Conservation (phyloP, 23 tunicate species). For the Halocynthia aurantium region DNA sequence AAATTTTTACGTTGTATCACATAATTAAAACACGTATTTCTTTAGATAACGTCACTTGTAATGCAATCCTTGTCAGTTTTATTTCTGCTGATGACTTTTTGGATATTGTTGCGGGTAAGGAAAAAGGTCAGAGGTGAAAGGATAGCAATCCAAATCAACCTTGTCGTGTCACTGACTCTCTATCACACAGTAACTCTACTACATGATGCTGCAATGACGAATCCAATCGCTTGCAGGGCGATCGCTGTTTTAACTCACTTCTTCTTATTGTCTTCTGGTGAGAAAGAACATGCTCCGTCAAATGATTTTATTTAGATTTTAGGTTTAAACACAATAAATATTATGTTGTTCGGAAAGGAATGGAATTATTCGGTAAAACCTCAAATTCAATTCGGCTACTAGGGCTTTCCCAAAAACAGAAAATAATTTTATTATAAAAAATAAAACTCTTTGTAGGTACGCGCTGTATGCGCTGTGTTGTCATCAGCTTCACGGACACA, state of each 20-base stretch:
- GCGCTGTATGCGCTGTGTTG: too few species aligned
- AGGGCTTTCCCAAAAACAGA: too few species aligned
- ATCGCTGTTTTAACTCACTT: conserved; percentile 14
- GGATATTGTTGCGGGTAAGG: conserved; percentile 5
- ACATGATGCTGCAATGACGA: background rate
- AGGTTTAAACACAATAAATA: too few species aligned
- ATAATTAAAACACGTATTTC: background rate
- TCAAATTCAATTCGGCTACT: too few species aligned
- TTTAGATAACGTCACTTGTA: background rate
- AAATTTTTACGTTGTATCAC: background rate
- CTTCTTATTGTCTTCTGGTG: conserved; percentile 21
- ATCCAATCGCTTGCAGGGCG: conserved; percentile 12
- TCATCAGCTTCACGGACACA: too few species aligned
- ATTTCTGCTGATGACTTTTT: conserved; percentile 5
- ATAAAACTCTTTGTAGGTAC: too few species aligned
- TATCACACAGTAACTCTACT: conserved; percentile 3
- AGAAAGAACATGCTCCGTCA: too few species aligned
- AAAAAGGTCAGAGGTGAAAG: conserved; percentile 22
- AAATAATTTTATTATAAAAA: too few species aligned
- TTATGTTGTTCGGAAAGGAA: too few species aligned
- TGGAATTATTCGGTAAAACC: too few species aligned
- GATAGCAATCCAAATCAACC: conserved; percentile 19
- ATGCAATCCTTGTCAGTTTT: conserved; percentile 9
- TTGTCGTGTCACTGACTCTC: conserved; percentile 5
- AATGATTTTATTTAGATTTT: too few species aligned